These are phyloP conservation scores for Coenonympha glycerion DNA, from an alignment of 2,888 invertebrate genomes.

Conservation along the genomic window DNA sequence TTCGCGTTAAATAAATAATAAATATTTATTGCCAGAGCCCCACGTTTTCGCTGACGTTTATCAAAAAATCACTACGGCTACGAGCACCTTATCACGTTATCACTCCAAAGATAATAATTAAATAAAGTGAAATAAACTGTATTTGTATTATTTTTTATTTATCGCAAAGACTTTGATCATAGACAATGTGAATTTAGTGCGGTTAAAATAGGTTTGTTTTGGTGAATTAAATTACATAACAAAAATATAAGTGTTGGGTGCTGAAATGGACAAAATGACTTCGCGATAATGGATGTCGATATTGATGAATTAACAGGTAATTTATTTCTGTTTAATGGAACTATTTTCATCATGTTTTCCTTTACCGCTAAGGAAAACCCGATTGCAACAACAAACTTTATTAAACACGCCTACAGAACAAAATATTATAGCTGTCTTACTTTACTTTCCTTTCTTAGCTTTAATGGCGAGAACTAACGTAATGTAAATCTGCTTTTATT, in stretches of 20 bases:
- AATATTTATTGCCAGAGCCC: conserved; percentile 8
- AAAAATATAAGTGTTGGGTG: not conserved
- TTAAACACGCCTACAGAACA: too few relatives aligned
- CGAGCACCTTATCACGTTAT: conserved; percentile 7
- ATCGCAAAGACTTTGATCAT: conserved; percentile 10
- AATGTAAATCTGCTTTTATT: too few relatives aligned
- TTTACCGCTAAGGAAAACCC: too few relatives aligned
- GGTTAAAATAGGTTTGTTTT: not conserved
- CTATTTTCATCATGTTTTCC: too few relatives aligned
- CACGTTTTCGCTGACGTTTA: conserved; percentile 12
- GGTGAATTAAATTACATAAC: conserved; percentile 5
- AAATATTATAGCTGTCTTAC: too few relatives aligned
- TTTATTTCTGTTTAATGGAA: conserved; percentile 6
- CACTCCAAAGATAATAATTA: not conserved
- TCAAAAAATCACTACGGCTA: conserved; percentile 21
- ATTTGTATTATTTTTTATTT: conserved; percentile 8
- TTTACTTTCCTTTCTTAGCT: too few relatives aligned
- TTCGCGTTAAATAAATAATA: conserved; percentile 8
- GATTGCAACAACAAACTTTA: too few relatives aligned
- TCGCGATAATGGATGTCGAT: conserved; percentile 33
- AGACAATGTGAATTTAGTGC: conserved; percentile 15
- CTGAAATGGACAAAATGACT: not conserved
- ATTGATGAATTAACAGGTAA: conserved; percentile 31
- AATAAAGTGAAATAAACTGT: too few relatives aligned
- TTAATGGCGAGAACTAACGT: too few relatives aligned